Base-by-base conservation (phyloP, 1,140 invertebrate species). In the Phenacoccus solenopsis region DNA sequence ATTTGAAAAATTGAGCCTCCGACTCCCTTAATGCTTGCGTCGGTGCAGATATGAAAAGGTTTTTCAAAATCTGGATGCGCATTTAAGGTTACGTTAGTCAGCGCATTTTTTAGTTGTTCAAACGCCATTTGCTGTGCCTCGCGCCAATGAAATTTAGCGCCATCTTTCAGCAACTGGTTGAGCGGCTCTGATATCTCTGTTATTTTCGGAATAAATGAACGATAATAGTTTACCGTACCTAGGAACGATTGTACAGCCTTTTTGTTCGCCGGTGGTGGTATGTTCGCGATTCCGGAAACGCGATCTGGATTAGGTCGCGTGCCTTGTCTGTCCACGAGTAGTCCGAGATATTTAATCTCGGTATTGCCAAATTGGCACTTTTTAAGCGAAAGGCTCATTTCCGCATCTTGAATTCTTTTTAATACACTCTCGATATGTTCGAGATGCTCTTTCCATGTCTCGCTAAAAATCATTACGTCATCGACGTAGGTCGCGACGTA, bases 221-320 rank as follows among this genome's bases (percentile, higher is more conserved):
- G 72, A 70, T 80, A 72, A 73, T 79, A 80, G 70, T 76, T 79
- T 5, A 76, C 69, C 74, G 80, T 78, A 12, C 79, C 78, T n/a
- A 81, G 69, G 27, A 78, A 73, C 67, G 72, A 72, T 72, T 78
- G 76, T 2, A 80, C 69, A 69, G 76, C 76, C 72, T 74, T 74
- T 22, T 74, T 72, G 74, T 76, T 78, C 35, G 67, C 74, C 16
- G 79, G 78, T 24, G 27, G 69, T 38, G 76, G 73, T 1, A 80
- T 68, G 27, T 80, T 74, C 64, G 73, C 49, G 5, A 82, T 79
- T 28, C 76, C 79, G 1, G 71, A 70, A 1, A 80, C 72, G 72
- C 80, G 79, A 3, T 76, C 71, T 16, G 75, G 75, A 71, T 81
- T 78, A 7, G 77, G 74, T 70, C 73, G 74, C 0, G 80, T 73